A percentile compares a stretch with the other conserved stretches of the same genome.
These are phyloP conservation scores for Sphenopsis melanotis DNA, from an alignment of 2,797 vertebrate genomes.

Conservation along the genomic window DNA sequence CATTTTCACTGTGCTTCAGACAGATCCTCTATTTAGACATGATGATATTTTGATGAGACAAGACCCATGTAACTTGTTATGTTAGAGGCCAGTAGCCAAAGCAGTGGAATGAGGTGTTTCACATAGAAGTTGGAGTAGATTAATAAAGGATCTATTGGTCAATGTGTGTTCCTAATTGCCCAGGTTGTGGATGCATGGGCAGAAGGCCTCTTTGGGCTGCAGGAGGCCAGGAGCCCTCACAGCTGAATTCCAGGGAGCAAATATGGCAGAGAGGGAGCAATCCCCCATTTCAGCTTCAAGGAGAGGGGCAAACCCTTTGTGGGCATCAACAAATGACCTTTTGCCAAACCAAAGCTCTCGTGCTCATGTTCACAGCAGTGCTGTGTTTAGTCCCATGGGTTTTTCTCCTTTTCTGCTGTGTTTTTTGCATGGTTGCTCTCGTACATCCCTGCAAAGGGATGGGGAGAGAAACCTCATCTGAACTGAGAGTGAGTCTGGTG, in stretches of 20 bases:
- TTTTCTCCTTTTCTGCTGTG: background rate
- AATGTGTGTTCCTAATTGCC: background rate
- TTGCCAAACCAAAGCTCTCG: background rate
- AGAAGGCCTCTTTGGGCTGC: background rate
- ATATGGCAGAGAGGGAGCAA: background rate
- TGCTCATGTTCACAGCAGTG: background rate
- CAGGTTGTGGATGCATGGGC: background rate
- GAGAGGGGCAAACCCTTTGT: background rate
- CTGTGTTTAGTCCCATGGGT: background rate
- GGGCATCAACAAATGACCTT: background rate
- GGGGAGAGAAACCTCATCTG: background rate
- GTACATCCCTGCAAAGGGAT: background rate
- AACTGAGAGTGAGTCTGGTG: background rate
- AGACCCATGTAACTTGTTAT: constrained; percentile 60
- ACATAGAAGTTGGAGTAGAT: background rate
- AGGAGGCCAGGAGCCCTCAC: background rate
- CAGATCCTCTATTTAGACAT: constrained; percentile 72
- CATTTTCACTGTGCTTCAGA: constrained; percentile 80
- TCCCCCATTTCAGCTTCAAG: rapidly evolving
- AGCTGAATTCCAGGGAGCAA: background rate
- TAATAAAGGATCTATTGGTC: background rate
- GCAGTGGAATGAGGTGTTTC: constrained; percentile 29
- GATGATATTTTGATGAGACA: constrained; percentile 76
- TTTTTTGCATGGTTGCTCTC: background rate
- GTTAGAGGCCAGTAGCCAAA: constrained; percentile 30